Evolutionary conservation across 2,888 invertebrate species (phyloP), one percentile per base, ranked within the genome.

Genomic region (Lottia gigantea): DNA sequence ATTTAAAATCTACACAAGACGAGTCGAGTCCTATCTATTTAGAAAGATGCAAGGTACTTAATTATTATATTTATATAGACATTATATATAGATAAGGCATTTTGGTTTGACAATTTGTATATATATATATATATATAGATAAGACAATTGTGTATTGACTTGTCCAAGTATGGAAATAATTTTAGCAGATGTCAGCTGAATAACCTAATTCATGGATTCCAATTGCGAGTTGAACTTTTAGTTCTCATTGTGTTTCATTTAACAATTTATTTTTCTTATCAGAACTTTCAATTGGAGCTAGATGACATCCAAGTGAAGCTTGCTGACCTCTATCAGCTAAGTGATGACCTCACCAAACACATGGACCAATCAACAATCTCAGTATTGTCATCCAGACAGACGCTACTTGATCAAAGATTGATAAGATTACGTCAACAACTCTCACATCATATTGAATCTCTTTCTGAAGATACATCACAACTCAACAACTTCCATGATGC

Each of bases 251-350:
- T 6, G 8, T 66, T 66, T 66, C 45, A 26, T 55, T 66, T 4
- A 70, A n/a, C n/a, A 12, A 46, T 62, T 66, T 72, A 61, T 19
- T 67, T 61, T 72, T 61, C 25, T 70, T 80, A 82, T 11, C 82
- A 87, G 87, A 75, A 78, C 15, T 75, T 86, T 1, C 81, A 82
- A 66, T 70, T 70, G 64, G 84, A 85, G 45, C 67, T 87, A 25
- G 85, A 87, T 62, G 74, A 76, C 61, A 80, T 81, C 75, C 84
- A 83, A 66, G 71, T 76, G 8, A 77, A 80, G 66, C 74, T 86
- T 64, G 75, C 79, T 15, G 71, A 74, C 16, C 89, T 97, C 40
- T 93, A 80, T 64, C 70, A 77, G 25, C 75, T 85, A 62, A 83
- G 84, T 75, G 83, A 85, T 71, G 77, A 79, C 65, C 79, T 87